Evolutionary conservation across 2,113 vertebrate genomes (phyloP).

Genomic region (Nyctereutes procyonoides): DNA sequence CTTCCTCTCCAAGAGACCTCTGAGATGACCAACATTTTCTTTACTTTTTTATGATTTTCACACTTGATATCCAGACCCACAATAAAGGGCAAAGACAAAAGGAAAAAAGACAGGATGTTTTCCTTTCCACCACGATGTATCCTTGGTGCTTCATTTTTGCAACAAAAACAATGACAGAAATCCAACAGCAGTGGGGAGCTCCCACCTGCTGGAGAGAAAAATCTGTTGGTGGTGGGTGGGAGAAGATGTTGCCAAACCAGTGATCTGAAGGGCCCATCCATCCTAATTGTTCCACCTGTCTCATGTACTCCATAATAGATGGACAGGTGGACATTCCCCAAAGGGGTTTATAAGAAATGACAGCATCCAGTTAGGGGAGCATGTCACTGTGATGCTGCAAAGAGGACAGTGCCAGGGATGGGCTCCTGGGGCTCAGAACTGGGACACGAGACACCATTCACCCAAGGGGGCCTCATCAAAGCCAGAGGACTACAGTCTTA

Average conservation of each 20-base stretch:
- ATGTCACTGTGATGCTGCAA: rapidly evolving
- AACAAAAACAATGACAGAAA: background rate
- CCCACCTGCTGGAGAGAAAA: rapidly evolving
- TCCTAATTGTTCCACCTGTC: rapidly evolving
- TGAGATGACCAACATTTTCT: rapidly evolving
- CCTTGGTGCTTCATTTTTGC: rapidly evolving
- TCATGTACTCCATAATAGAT: rapidly evolving
- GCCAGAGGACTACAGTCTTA: background rate
- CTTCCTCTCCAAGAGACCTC: background rate
- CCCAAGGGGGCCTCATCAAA: rapidly evolving
- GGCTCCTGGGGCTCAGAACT: background rate
- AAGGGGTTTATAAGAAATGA: background rate
- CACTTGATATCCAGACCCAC: background rate
- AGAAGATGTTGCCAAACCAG: rapidly evolving
- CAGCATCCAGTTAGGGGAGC: rapidly evolving
- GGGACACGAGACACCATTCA: rapidly evolving
- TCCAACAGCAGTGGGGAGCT: background rate
- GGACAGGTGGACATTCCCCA: too few species aligned
- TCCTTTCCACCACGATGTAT: rapidly evolving
- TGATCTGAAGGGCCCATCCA: rapidly evolving
- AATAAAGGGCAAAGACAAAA: background rate
- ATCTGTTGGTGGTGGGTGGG: rapidly evolving
- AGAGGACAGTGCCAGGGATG: rapidly evolving
- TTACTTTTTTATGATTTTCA: too few species aligned
- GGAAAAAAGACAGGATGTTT: rapidly evolving